A percentile compares a stretch with the other conserved stretches of the same genome.
Evolutionary conservation across 2,888 invertebrate species (phyloP).

Genomic region (Drosophila borealis): DNA sequence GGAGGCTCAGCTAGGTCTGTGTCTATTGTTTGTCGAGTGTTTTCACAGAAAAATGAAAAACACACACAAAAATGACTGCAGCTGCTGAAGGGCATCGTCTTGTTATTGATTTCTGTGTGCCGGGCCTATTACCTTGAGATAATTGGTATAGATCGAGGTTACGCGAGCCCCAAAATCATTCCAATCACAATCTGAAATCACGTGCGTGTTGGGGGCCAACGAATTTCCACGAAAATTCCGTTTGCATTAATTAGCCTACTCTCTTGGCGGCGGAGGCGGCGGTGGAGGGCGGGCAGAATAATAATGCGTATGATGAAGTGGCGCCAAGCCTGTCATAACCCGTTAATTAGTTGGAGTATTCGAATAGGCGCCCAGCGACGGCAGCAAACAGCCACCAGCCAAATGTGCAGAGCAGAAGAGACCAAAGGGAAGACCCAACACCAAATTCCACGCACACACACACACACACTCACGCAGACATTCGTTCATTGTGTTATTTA

Average conservation of each 20-base stretch:
- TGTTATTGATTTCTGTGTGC: slow-evolving; percentile 67
- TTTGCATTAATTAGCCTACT: slow-evolving; percentile 42
- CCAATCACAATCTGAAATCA: slow-evolving; percentile 34
- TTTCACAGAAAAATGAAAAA: slow-evolving; percentile 39
- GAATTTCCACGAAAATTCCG: slow-evolving; percentile 29
- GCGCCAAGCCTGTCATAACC: slow-evolving; percentile 80
- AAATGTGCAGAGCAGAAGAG: slow-evolving; percentile 16
- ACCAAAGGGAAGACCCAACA: slow-evolving; percentile 39
- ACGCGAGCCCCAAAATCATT: slow-evolving; percentile 16
- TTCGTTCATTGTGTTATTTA: slow-evolving; percentile 11
- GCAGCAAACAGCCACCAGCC: slow-evolving; percentile 20
- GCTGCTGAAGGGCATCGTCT: slow-evolving; percentile 40
- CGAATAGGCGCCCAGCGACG: slow-evolving; percentile 79
- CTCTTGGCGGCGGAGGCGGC: slow-evolving; percentile 7
- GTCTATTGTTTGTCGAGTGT: slow-evolving; percentile 30
- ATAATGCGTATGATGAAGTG: slow-evolving; percentile 61
- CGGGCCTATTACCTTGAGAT: slow-evolving; percentile 80
- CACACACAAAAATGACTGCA: slow-evolving; percentile 24
- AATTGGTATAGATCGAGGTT: slow-evolving; percentile 84
- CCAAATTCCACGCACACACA: slow-evolving; percentile 29
- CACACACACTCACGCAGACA: slow-evolving; percentile 11
- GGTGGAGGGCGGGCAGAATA: slow-evolving; percentile 1
- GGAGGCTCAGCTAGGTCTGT: slow-evolving; percentile 11
- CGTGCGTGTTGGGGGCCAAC: slow-evolving; percentile 22
- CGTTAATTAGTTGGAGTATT: slow-evolving; percentile 84